Evolutionary conservation across 2,797 vertebrate species (phyloP).

Genomic region (Peromyscus aztecus): DNA sequence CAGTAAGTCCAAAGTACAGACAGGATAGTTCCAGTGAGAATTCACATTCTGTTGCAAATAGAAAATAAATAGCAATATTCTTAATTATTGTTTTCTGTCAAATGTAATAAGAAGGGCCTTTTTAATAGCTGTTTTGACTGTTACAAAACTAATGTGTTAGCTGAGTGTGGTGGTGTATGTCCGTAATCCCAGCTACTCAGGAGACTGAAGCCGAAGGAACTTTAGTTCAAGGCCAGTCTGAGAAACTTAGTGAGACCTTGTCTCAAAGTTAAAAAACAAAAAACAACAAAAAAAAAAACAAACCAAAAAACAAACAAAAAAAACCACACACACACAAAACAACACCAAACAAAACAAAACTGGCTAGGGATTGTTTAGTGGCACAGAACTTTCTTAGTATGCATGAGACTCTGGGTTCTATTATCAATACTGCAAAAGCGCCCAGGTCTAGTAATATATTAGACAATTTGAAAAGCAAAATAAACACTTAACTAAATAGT

Average conservation of each 20-base stretch:
- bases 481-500: slow-evolving; percentile 33
- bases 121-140: slow-evolving; percentile 20
- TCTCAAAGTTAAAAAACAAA: not conserved
- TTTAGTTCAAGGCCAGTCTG: not conserved
- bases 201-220: not conserved
- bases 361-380: not conserved
- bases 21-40: slow-evolving; percentile 26
- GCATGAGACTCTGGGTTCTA: not conserved
- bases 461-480: not conserved
- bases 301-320: not conserved
- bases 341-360: not conserved
- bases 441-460: not conserved
- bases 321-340: too few species aligned
- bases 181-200: not conserved
- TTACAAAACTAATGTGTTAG: slow-evolving; percentile 1
- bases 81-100: slow-evolving; percentile 20
- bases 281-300: not conserved
- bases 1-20: slow-evolving; percentile 17
- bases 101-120: slow-evolving; percentile 24
- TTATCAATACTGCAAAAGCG: not conserved
- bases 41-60: slow-evolving; percentile 23
- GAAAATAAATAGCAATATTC: slow-evolving; percentile 23
- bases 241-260: not conserved
- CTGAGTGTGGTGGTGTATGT: not conserved
- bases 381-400: not conserved